Evolutionary conservation across 2,797 vertebrate species (phyloP).

Genomic region (Chiroxiphia lanceolata): DNA sequence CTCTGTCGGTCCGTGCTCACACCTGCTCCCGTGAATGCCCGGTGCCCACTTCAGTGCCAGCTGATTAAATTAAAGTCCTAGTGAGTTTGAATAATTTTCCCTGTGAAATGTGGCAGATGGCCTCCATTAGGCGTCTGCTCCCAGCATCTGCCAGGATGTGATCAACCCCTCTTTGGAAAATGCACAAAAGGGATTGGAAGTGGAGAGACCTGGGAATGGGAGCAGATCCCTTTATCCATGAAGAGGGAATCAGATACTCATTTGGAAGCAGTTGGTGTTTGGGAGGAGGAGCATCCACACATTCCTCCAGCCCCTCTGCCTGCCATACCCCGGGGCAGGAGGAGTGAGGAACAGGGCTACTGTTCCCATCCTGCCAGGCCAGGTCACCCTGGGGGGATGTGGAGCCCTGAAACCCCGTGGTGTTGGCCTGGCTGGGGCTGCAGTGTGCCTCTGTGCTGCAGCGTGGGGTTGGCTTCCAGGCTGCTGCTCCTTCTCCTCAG

Average conservation of each 20-base stretch:
- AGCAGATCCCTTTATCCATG: background rate
- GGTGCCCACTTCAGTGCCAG: constrained; percentile 52
- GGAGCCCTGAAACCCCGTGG: rapidly evolving
- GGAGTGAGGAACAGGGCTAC: background rate
- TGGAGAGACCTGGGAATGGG: constrained; percentile 23
- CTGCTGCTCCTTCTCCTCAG: rapidly evolving
- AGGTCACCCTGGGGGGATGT: background rate
- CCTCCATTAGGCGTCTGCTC: constrained; percentile 62
- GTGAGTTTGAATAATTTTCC: constrained; percentile 44
- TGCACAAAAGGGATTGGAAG: constrained; percentile 31
- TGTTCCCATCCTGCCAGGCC: background rate
- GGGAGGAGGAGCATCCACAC: rapidly evolving
- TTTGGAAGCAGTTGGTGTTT: background rate
- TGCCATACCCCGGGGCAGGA: rapidly evolving
- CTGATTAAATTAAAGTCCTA: constrained; percentile 57
- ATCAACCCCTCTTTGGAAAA: constrained; percentile 47
- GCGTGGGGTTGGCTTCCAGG: background rate
- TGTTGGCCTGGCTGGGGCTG: background rate
- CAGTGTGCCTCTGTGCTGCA: rapidly evolving
- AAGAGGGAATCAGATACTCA: background rate
- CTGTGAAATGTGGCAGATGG: constrained; percentile 62
- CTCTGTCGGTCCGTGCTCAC: background rate
- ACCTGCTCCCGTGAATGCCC: constrained; percentile 30
- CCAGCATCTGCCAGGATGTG: constrained; percentile 62
- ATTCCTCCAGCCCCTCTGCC: background rate